Evolutionary conservation across 2,888 invertebrate genomes (phyloP).

Genomic region (Drosophila cracens): DNA sequence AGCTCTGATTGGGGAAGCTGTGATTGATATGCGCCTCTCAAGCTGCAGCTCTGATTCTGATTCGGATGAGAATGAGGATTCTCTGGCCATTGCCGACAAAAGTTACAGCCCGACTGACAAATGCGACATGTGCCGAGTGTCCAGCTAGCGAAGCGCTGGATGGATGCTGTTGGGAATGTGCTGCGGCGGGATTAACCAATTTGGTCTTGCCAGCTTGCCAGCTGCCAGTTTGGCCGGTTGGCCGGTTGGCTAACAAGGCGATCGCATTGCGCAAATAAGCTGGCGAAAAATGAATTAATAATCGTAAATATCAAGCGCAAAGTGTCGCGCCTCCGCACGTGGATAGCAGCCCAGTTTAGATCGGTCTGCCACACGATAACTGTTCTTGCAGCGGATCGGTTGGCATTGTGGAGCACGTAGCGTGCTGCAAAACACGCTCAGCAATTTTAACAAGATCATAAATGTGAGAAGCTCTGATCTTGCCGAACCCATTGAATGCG

Average conservation of each 20-base stretch:
- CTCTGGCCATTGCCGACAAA: constrained; percentile 63
- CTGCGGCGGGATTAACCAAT: constrained; percentile 67
- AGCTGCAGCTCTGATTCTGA: background rate
- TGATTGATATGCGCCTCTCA: constrained; percentile 75
- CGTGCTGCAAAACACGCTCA: constrained; percentile 49
- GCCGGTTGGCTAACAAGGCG: constrained; percentile 65
- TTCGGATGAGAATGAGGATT: constrained; percentile 5
- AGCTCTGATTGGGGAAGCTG: constrained; percentile 55
- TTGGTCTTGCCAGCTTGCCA: constrained; percentile 36
- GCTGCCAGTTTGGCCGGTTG: background rate
- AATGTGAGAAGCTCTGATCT: constrained; percentile 71
- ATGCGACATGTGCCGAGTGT: constrained; percentile 64
- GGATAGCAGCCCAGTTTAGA: constrained; percentile 21
- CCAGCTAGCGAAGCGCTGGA: background rate
- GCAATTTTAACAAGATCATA: constrained; percentile 79
- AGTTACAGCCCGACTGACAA: constrained; percentile 73
- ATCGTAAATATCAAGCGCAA: constrained; percentile 79
- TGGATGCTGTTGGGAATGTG: constrained; percentile 20
- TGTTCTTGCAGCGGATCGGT: constrained; percentile 66
- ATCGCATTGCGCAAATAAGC: constrained; percentile 60
- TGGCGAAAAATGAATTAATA: constrained; percentile 82
- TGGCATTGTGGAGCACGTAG: constrained; percentile 58
- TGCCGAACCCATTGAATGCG: constrained; percentile 52
- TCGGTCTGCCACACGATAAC: constrained; percentile 43
- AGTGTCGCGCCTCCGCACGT: constrained; percentile 74